These are phyloP conservation scores for Forbesichthys agassizii DNA, from an alignment of 2,113 vertebrate species.

Conservation along the genomic window DNA sequence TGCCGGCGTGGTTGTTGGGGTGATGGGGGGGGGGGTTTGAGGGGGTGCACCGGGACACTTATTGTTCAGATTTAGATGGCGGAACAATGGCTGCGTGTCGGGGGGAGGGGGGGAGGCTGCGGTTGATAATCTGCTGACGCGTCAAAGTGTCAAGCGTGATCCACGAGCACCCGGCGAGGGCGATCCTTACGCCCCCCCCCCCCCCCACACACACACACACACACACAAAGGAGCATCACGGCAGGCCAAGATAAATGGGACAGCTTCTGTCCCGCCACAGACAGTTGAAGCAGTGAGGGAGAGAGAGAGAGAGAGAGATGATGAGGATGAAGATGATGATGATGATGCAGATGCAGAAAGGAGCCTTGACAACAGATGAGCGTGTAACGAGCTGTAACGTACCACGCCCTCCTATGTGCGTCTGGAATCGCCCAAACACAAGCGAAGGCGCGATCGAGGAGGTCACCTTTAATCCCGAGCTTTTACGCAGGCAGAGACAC, in stretches of 20 bases:
- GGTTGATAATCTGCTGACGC: slow-evolving; percentile 82
- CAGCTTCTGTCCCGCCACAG: slow-evolving; percentile 76
- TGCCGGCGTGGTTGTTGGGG: slow-evolving; percentile 40
- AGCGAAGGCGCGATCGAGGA: too few species aligned
- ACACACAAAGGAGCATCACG: slow-evolving; percentile 49
- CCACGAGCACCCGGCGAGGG: slow-evolving; percentile 66
- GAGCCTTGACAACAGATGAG: slow-evolving; percentile 29
- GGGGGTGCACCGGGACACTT: slow-evolving; percentile 59
- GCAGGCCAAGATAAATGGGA: slow-evolving; percentile 76
- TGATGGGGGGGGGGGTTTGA: slow-evolving; percentile 14
- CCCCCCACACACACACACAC: too few species aligned
- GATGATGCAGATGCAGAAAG: not conserved
- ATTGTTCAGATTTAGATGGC: slow-evolving; percentile 80
- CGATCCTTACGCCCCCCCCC: slow-evolving; percentile 70
- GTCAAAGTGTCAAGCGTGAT: slow-evolving; percentile 77
- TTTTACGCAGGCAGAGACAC: slow-evolving; percentile 55
- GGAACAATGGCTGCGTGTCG: slow-evolving; percentile 78
- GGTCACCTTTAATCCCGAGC: slow-evolving; percentile 25
- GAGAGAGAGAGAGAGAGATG: slow-evolving; percentile 11
- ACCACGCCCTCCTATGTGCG: too few species aligned
- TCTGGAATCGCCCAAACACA: too few species aligned
- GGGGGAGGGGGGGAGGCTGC: slow-evolving; percentile 52
- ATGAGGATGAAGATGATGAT: slow-evolving; percentile 4
- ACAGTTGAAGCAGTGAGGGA: slow-evolving; percentile 67
- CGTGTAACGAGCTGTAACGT: not conserved